Percentiles rank a stretch among this genome's conserved stretches.
Conservation (phyloP, 2,797 vertebrate species). For the Melanotaenia maccullochi region DNA sequence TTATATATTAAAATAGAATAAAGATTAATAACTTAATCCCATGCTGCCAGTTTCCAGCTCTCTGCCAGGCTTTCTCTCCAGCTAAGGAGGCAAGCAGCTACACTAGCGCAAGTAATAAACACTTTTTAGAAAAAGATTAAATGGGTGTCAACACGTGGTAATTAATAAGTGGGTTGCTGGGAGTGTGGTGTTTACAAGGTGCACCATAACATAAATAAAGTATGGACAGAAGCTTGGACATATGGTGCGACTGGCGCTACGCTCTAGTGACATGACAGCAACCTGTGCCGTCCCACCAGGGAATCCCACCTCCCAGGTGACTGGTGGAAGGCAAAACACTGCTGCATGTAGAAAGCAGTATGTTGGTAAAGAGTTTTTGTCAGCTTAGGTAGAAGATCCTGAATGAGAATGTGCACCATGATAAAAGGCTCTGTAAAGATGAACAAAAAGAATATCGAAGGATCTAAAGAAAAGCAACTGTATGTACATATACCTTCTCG, state of each 20-base stretch:
- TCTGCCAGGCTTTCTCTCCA: conserved; percentile 75
- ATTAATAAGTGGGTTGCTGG: conserved; percentile 86
- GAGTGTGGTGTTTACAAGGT: conserved; percentile 83
- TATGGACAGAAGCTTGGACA: conserved; percentile 80
- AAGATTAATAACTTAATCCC: conserved; percentile 24
- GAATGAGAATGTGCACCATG: conserved; percentile 27
- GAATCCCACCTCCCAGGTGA: conserved; percentile 75
- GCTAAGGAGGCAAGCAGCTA: conserved; percentile 70
- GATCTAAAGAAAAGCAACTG: conserved; percentile 44
- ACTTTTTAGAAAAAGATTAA: conserved; percentile 88
- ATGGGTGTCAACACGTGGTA: conserved; percentile 84
- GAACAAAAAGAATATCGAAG: conserved; percentile 37
- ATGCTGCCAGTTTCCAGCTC: conserved; percentile 25
- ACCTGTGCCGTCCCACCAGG: conserved; percentile 79
- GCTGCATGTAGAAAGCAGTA: conserved; percentile 52
- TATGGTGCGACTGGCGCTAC: conserved; percentile 83
- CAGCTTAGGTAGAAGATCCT: conserved; percentile 4
- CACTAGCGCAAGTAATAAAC: conserved; percentile 84
- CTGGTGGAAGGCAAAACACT: conserved; percentile 57
- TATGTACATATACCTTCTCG: conserved; percentile 16
- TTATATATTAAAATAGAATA: background rate
- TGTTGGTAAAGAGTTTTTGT: conserved; percentile 52
- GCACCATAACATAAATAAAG: conserved; percentile 85
- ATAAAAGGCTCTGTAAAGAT: conserved; percentile 24
- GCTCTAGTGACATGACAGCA: conserved; percentile 84